Base-by-base conservation (phyloP, 2,888 invertebrate genomes). In the Fragum sueziense region DNA sequence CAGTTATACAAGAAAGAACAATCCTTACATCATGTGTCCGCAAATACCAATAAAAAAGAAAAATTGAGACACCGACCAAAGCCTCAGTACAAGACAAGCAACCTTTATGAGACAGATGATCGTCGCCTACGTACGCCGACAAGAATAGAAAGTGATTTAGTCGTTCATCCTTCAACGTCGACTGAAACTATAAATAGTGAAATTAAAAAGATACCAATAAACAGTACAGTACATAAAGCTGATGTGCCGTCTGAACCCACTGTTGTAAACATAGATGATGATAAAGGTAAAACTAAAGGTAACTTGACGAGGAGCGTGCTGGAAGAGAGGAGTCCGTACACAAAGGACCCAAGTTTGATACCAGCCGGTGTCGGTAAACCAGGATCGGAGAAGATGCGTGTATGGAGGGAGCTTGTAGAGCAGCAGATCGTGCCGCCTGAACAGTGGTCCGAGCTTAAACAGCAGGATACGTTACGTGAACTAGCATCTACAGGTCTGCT, bases 401-500 rank as follows among this genome's bases (percentile, higher is more conserved):
- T 77, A 2, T 68, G 77, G 59, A 27, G 37, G 17, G 75, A 81
- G 68, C 52, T 81, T 0, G 72, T 59, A 34, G 69, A 81, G 33
- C 57, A 62, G 17, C 74, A 77, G 4, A 54, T 81, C 11, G 27
- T 81, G 1, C 25, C 61, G 34, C 37, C 72, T 7, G 61, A 72
- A 27, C 51, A 67, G n/a, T 65, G 65, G 29, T 54, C 76, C 2
- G 62, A 70, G 1, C 22, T 70, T 22, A 76, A 70, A 29, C 70
- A 74, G 27, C 65, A 76, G 51, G 76, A 65, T 7, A 76, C 78
- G 0, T 52, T 83, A 17, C 70, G 71, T 11, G 80, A 83, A 41
- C 34, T 80, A 4, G 51, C 70, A 22, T 73, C 70, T 4, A 61
- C 73, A 11, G 83, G 83, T 11, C 74, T 83, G 4, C 41, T 83